Conservation (phyloP, 2,113 vertebrate species). For the Orycteropus afer region DNA sequence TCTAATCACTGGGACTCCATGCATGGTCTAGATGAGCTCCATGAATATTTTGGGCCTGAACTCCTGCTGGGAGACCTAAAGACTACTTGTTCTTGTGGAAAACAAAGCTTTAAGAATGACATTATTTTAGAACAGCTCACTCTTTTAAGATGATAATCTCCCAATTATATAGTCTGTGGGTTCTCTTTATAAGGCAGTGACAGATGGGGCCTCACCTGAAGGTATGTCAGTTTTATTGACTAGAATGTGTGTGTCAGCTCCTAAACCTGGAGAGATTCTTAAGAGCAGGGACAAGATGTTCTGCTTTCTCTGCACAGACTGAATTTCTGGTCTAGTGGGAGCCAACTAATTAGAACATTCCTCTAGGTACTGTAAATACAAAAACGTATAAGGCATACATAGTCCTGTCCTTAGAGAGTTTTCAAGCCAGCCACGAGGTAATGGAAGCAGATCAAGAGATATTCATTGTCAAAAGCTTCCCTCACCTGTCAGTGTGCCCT, state of each 20-base stretch:
- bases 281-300: conserved; percentile 28
- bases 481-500: neutral
- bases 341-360: conserved; percentile 45
- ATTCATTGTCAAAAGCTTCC: neutral
- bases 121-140: conserved; percentile 8
- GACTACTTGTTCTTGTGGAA: neutral
- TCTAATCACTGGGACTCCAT: neutral
- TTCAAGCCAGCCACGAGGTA: neutral
- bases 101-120: neutral
- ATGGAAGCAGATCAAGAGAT: neutral
- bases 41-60: neutral
- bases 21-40: neutral
- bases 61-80: neutral
- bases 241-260: conserved; percentile 39
- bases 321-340: conserved; percentile 61
- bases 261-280: conserved; percentile 34
- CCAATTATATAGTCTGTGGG: neutral
- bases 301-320: conserved; percentile 27
- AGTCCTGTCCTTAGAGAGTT: neutral
- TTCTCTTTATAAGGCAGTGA: neutral
- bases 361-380: conserved; percentile 39
- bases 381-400: conserved; percentile 20
- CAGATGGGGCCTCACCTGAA: conserved; percentile 19
- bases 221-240: conserved; percentile 56
- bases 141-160: neutral